Base-by-base conservation (phyloP, 2,113 vertebrate genomes). In the Todiramphus saurophagus region DNA sequence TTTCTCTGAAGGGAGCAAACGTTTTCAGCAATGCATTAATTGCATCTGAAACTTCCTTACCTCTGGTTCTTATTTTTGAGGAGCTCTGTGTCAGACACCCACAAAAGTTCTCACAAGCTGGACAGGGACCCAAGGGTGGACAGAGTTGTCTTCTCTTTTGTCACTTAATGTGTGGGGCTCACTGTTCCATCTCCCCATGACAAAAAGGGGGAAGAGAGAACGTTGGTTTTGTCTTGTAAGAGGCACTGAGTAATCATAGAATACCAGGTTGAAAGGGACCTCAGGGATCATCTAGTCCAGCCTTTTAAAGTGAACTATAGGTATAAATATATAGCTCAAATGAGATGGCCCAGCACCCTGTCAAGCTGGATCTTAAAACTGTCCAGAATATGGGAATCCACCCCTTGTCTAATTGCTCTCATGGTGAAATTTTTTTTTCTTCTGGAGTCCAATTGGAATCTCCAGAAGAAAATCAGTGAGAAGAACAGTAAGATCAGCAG, bases 151-250 rank as follows among this genome's bases (percentile, higher is more conserved):
- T 53, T 68, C 41, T 63, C 41, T 72, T 63, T 75, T 11, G 60
- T 10, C 41, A 11, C 37, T 13, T 53, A 33, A 39, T 2, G 0
- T 13, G 39, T 28, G 17, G 28, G 1, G 1, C 41, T 72, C 16
- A 48, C 46, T 0, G 0, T 85, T 80, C 20, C 27, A 18, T 43
- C 44, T 64, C 51, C 31, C 31, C 24, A 0, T 31, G 37, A 11
- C 7, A 14, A 62, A 62, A 66, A 30, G 30, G 46, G 46, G 41
- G 19, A 66, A 31, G 48, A 62, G 46, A 62, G 55, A 55, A 55
- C 4, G 8, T 23, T 3, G 2, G 11, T 4, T 55, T 48, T 60
- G 10, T 84, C 39, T 30, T 37, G 3, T 44, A 53, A 53, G 63
- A 70, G 33, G 43, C 72, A 18, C 33, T 35, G 53, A 37, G 59